Evolutionary conservation across 2,797 vertebrate species (phyloP).

Genomic region (Hephaestus fuliginosus): DNA sequence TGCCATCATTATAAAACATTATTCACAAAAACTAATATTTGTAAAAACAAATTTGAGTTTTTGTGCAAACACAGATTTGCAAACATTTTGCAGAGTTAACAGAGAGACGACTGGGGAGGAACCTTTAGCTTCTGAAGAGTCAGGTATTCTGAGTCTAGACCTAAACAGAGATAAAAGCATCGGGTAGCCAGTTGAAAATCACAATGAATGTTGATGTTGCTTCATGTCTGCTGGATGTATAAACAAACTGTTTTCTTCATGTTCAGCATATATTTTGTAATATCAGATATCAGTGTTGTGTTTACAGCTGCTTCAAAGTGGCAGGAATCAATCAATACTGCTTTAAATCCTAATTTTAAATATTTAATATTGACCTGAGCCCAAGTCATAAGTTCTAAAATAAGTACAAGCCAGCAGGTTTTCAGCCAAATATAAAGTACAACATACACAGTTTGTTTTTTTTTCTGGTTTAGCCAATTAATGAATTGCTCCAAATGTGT

Average conservation of each 20-base stretch:
- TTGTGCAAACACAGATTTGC: too few species aligned
- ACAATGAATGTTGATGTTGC: neutral
- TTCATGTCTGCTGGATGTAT: too few species aligned
- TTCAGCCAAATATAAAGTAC: neutral
- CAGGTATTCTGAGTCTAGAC: neutral
- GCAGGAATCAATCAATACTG: neutral
- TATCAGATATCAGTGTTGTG: neutral
- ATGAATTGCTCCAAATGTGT: neutral
- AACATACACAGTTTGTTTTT: neutral
- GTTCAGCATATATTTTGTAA: too few species aligned
- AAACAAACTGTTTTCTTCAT: neutral
- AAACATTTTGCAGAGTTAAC: too few species aligned
- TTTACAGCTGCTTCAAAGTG: neutral
- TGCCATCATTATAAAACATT: too few species aligned
- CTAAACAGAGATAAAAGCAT: conserved; percentile 16
- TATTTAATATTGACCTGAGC: too few species aligned
- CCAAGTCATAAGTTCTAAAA: neutral
- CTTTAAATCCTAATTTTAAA: neutral
- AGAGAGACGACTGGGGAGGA: too few species aligned
- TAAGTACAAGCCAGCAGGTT: neutral
- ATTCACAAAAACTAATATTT: too few species aligned
- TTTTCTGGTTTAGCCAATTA: neutral
- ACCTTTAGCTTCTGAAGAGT: too few species aligned
- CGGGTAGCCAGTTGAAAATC: neutral
- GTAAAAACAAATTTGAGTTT: too few species aligned